A percentile compares a stretch with the other conserved stretches of the same genome.
Evolutionary conservation across 92 coral and sea anemone genomes (phyloP).

Genomic region (Chrysogorgia sp.): DNA sequence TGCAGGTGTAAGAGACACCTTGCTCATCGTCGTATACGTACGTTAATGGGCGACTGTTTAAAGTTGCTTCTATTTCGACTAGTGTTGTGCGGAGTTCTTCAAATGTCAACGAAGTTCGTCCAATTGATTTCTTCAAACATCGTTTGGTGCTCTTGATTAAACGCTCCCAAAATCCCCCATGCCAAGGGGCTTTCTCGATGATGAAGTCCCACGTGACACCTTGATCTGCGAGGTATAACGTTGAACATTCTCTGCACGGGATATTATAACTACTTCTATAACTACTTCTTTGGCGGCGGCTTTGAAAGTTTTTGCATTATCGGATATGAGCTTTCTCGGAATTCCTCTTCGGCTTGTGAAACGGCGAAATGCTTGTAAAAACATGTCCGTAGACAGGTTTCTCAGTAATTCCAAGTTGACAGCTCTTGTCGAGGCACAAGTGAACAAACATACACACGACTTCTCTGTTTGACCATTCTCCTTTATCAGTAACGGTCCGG

Average conservation of each 20-base stretch:
- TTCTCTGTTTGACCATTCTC: not conserved
- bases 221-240: slow-evolving; percentile 37
- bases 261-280: not conserved
- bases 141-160: slow-evolving; percentile 21
- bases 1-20: slow-evolving; percentile 58
- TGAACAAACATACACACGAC: slow-evolving; percentile 9
- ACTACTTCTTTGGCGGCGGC: slow-evolving; percentile 49
- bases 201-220: slow-evolving; percentile 45
- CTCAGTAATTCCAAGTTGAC: slow-evolving; percentile 1
- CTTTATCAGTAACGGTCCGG: slow-evolving; percentile 10
- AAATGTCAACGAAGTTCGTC: slow-evolving; percentile 1
- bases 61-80: slow-evolving; percentile 34
- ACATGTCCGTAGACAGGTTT: slow-evolving; percentile 16
- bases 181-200: slow-evolving; percentile 50
- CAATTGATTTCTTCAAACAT: slow-evolving; percentile 31
- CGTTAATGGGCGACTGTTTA: slow-evolving; percentile 36
- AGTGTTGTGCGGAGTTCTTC: slow-evolving; percentile 22
- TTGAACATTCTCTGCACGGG: slow-evolving; percentile 40
- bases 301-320: too few species aligned
- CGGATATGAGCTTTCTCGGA: slow-evolving; percentile 40
- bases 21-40: slow-evolving; percentile 14
- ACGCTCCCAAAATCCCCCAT: slow-evolving; percentile 49
- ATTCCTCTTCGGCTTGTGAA: slow-evolving; percentile 41
- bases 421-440: slow-evolving; percentile 6
- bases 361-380: slow-evolving; percentile 43